A percentile compares a stretch with the other conserved stretches of the same genome.
phyloP scores from a whole-genome alignment of 2,888 invertebrate genomes.

The Agonopterix heracliana region DNA sequence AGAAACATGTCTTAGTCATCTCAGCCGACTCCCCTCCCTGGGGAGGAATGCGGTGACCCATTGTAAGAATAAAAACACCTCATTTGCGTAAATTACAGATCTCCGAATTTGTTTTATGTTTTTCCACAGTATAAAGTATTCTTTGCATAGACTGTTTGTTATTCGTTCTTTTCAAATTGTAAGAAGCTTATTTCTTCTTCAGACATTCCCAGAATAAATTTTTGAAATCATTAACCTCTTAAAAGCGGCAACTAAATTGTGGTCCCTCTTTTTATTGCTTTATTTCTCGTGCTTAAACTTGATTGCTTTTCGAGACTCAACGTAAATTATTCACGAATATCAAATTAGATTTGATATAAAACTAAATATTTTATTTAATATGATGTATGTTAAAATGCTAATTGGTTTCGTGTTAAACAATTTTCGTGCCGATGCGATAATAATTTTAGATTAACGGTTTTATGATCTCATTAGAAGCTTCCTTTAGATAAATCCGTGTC shows the following conservation, averaged over 20 bases:
- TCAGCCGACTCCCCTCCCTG: no score
- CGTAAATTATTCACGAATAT: conserved; percentile 8
- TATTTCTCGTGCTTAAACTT: conserved; percentile 39
- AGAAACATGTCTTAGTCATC: no score
- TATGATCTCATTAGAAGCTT: conserved; percentile 34
- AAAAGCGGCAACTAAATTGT: conserved; percentile 30
- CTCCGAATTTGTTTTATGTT: no score
- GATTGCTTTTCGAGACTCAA: conserved; percentile 34
- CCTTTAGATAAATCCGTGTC: conserved; percentile 30
- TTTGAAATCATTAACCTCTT: conserved; percentile 40
- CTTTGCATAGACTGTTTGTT: no score
- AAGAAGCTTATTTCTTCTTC: no score
- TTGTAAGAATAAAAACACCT: no score
- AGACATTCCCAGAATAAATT: conserved; percentile 1
- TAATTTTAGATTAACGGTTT: conserved; percentile 29
- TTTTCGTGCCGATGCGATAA: conserved; percentile 21
- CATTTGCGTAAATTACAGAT: no score
- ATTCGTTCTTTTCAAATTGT: no score
- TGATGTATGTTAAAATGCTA: conserved; percentile 35
- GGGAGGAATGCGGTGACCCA: no score
- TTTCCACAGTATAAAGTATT: no score
- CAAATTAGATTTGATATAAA: conserved; percentile 12
- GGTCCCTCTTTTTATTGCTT: conserved; percentile 44
- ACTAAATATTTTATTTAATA: conserved; percentile 5
- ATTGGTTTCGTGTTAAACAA: conserved; percentile 24